A percentile compares a stretch with the other conserved stretches of the same genome.
Conservation (phyloP, 2,113 vertebrate genomes). For the Tiliqua scincoides region DNA sequence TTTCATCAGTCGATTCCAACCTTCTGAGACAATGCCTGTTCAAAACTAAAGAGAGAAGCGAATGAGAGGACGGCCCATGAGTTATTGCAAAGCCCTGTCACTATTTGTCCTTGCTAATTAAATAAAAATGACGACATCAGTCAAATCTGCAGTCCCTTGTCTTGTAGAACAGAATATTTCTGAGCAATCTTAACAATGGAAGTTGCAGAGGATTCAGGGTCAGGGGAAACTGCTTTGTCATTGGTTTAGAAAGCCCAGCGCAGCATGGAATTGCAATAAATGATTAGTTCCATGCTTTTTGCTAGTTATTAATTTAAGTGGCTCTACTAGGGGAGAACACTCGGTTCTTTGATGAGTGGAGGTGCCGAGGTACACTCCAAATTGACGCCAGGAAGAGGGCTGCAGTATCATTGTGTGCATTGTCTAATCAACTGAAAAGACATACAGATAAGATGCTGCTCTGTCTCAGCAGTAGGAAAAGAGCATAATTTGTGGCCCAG, state of each 20-base stretch:
- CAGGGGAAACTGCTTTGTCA: slow-evolving; percentile 51
- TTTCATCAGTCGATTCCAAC: background rate
- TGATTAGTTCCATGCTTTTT: background rate
- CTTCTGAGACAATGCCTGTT: background rate
- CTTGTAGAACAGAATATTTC: background rate
- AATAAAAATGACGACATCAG: background rate
- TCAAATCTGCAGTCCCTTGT: background rate
- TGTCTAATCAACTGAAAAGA: slow-evolving; percentile 15
- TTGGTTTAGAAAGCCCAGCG: fast-evolving
- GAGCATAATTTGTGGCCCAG: slow-evolving; percentile 23
- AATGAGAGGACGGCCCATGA: background rate
- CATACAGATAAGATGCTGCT: slow-evolving; percentile 13
- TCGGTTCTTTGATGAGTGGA: slow-evolving; percentile 18
- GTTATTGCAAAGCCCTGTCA: background rate
- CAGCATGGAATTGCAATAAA: background rate
- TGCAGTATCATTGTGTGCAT: background rate
- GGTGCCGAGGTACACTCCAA: background rate
- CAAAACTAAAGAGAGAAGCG: slow-evolving; percentile 11
- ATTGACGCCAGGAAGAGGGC: background rate
- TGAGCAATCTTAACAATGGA: slow-evolving; percentile 2
- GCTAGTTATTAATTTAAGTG: background rate
- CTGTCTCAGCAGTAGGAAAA: slow-evolving; percentile 31
- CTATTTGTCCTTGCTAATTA: background rate
- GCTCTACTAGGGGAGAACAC: background rate
- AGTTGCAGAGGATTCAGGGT: background rate